Evolutionary conservation across 2,113 vertebrate species (phyloP).

Genomic region (Terrapene triunguis): DNA sequence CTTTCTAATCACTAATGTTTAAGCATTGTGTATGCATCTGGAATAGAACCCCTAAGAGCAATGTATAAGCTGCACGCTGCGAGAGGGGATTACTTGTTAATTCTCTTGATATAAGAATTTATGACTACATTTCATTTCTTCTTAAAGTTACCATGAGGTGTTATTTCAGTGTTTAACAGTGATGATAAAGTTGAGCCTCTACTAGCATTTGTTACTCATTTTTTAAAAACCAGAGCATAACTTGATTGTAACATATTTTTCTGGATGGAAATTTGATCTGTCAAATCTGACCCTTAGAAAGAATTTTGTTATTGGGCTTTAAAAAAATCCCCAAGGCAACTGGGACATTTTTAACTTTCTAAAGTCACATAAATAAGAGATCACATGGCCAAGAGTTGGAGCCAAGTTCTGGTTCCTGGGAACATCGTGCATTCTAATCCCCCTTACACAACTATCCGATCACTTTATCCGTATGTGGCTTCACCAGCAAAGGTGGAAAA

Average conservation of each 20-base stretch:
- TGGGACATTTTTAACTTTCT: neutral
- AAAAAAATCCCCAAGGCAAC: neutral
- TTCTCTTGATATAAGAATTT: neutral
- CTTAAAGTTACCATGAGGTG: neutral
- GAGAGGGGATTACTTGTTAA: neutral
- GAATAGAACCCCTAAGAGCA: neutral
- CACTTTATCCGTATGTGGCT: neutral
- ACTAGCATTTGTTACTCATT: neutral
- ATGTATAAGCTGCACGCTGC: neutral
- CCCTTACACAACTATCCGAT: neutral
- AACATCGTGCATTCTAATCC: neutral
- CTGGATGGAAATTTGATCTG: neutral
- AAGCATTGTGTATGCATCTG: accelerated
- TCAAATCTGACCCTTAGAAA: neutral
- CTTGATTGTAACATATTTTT: neutral
- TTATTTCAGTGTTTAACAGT: neutral
- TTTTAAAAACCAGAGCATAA: neutral
- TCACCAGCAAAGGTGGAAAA: neutral
- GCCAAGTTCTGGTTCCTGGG: neutral
- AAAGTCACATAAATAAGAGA: neutral
- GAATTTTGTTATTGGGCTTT: neutral
- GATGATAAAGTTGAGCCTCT: neutral
- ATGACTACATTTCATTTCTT: neutral
- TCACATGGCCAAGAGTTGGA: neutral
- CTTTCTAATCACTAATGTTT: neutral